Percentiles rank a stretch among this genome's conserved stretches.
phyloP scores from a whole-genome alignment of 2,888 invertebrate species.

The Drosophila koepferae region DNA sequence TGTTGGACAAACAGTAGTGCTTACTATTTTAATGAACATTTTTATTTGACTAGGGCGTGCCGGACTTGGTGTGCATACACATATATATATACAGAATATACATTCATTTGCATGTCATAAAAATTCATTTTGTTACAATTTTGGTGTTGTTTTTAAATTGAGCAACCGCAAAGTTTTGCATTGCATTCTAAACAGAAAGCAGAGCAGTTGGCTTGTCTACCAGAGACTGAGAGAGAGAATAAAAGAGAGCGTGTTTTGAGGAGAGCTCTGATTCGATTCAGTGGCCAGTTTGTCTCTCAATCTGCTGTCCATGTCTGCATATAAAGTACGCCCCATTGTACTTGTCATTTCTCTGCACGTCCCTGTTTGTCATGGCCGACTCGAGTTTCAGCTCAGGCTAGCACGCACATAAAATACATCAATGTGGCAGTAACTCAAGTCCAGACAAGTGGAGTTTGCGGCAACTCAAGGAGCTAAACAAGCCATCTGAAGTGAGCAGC shows the following conservation, averaged over 20 bases:
- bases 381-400: constrained; percentile 1
- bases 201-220: constrained; percentile 41
- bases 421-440: constrained; percentile 54
- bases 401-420: constrained; percentile 70
- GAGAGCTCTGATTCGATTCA: constrained; percentile 58
- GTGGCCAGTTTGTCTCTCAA: constrained; percentile 59
- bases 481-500: constrained; percentile 40
- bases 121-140: constrained; percentile 75
- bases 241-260: constrained; percentile 34
- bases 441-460: constrained; percentile 59
- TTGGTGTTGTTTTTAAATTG: constrained; percentile 77
- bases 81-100: background rate
- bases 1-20: constrained; percentile 33
- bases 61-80: constrained; percentile 17
- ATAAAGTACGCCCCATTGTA: constrained; percentile 75
- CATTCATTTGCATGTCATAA: constrained; percentile 77
- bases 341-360: constrained; percentile 72
- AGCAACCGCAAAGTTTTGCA: constrained; percentile 75
- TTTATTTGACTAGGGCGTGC: constrained; percentile 34
- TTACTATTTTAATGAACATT: constrained; percentile 44
- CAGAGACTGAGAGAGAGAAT: background rate
- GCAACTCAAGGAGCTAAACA: constrained; percentile 40
- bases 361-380: constrained; percentile 60
- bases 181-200: constrained; percentile 67
- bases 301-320: constrained; percentile 74